These are phyloP conservation scores for Aleadryas rufinucha DNA, from an alignment of 2,113 vertebrate genomes.

Conservation along the genomic window DNA sequence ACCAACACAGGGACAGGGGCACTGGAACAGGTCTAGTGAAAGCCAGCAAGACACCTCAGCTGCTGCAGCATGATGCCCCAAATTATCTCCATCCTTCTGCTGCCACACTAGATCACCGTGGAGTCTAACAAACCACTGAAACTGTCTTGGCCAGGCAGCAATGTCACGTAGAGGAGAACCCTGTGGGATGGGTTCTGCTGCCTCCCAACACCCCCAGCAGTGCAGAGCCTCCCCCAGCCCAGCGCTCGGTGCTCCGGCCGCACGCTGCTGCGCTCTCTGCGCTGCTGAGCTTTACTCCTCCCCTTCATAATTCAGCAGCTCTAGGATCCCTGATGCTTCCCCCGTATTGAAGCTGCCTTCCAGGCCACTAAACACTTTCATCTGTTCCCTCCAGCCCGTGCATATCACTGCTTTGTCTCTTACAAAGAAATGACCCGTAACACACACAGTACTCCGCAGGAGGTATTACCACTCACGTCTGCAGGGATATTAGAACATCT, in stretches of 20 bases:
- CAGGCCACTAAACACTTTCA: constrained; percentile 15
- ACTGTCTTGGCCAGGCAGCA: not conserved
- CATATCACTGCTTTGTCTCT: not conserved
- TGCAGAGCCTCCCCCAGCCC: not conserved
- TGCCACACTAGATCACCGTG: fast-evolving
- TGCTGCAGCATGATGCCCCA: not conserved
- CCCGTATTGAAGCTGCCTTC: not conserved
- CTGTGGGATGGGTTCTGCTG: not conserved
- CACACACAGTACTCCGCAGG: not conserved
- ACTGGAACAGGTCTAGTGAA: not conserved
- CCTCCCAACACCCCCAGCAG: fast-evolving
- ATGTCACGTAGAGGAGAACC: not conserved
- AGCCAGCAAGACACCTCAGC: not conserved
- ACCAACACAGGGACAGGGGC: not conserved
- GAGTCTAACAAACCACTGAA: not conserved
- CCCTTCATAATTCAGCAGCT: not conserved
- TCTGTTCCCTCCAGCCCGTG: not conserved
- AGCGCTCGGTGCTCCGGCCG: fast-evolving
- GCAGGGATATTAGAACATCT: not conserved
- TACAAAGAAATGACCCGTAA: not conserved
- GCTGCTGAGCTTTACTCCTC: not conserved
- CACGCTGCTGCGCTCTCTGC: not conserved
- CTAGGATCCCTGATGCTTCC: not conserved
- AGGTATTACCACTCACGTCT: not conserved
- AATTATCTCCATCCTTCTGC: not conserved